Conservation (phyloP, 2,113 vertebrate species). For the Polypterus bichir region DNA sequence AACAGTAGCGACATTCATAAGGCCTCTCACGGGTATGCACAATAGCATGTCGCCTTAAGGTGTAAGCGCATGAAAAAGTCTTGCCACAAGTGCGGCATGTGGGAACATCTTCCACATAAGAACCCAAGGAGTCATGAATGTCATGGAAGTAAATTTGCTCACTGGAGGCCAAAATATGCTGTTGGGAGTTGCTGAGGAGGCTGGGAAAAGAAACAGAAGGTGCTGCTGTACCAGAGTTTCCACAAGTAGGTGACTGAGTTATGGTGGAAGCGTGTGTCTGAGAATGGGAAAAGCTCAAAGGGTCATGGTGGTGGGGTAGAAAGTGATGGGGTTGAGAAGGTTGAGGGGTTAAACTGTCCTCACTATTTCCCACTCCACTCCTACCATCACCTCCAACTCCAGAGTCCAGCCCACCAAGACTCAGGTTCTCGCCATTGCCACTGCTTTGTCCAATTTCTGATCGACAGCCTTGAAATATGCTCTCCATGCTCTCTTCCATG, state of each 20-base stretch:
- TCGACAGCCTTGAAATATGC: conserved; percentile 22
- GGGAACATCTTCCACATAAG: conserved; percentile 73
- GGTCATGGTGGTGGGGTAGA: neutral
- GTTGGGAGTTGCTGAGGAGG: conserved; percentile 22
- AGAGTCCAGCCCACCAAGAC: conserved; percentile 22
- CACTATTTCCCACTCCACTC: conserved; percentile 37
- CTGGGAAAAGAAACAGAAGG: conserved; percentile 41
- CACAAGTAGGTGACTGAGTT: neutral
- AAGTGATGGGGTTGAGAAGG: neutral
- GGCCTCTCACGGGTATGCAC: conserved; percentile 83
- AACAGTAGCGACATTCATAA: conserved; percentile 82
- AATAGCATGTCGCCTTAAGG: conserved; percentile 74
- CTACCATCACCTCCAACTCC: conserved; percentile 32
- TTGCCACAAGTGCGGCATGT: conserved; percentile 82
- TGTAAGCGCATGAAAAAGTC: conserved; percentile 87
- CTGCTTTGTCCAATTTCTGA: conserved; percentile 21
- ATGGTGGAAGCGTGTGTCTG: no score
- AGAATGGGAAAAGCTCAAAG: conserved; percentile 22
- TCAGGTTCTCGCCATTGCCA: conserved; percentile 24
- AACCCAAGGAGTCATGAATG: conserved; percentile 60
- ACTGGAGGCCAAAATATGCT: conserved; percentile 18
- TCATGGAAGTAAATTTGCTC: conserved; percentile 61
- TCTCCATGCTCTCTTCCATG: conserved; percentile 22
- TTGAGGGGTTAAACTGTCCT: conserved; percentile 20
- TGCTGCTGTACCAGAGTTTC: conserved; percentile 2